Evolutionary conservation across 2,797 vertebrate species (phyloP).

Genomic region (Enteromius paludinosus): DNA sequence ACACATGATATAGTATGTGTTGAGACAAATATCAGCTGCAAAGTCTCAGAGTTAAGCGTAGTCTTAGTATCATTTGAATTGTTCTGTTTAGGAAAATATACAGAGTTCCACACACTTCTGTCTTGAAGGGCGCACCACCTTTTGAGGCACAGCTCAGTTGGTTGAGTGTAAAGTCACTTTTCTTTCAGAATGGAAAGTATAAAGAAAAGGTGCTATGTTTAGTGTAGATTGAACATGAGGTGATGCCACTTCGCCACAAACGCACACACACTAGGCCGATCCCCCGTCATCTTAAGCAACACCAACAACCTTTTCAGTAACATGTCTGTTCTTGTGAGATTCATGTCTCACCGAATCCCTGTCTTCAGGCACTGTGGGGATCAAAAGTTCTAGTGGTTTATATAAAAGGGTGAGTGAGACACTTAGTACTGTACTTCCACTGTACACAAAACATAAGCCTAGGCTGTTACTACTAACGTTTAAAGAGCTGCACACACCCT

Average conservation of each 20-base stretch:
- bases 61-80: background rate
- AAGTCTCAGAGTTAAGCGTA: background rate
- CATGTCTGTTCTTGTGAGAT: conserved; percentile 54
- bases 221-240: background rate
- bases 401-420: conserved; percentile 37
- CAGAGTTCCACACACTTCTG: background rate
- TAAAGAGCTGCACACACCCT: conserved; percentile 15
- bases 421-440: background rate
- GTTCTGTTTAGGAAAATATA: background rate
- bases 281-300: conserved; percentile 21
- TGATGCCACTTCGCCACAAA: conserved; percentile 2
- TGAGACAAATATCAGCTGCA: background rate
- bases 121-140: background rate
- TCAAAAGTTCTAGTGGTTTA: conserved; percentile 46
- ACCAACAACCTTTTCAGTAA: conserved; percentile 24
- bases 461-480: background rate
- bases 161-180: background rate
- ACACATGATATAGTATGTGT: conserved; percentile 9
- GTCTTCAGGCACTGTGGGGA: conserved; percentile 43
- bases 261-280: background rate
- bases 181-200: background rate
- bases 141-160: background rate
- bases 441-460: background rate
- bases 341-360: conserved; percentile 45
- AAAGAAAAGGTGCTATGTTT: background rate